Evolutionary conservation across 2,888 invertebrate species (phyloP), one percentile per base, ranked within the genome.

Genomic region (Drosophila emarginata): DNA sequence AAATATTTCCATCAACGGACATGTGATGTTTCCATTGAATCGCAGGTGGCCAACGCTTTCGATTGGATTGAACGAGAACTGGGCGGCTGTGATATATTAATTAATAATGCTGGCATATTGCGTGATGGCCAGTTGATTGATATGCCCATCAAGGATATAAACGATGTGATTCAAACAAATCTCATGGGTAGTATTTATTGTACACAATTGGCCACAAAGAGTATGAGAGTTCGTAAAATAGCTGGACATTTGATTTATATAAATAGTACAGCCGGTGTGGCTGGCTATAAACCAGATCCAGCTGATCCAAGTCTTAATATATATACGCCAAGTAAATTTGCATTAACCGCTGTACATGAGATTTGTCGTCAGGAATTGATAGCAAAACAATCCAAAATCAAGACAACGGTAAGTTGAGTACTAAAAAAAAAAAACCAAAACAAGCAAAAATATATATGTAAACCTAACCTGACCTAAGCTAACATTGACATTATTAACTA

Each of bases 51-150:
- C 39, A 83, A 84, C 2, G 92, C 93, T 32, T 94, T 95, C 81
- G 85, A 90, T 15, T 92, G 91, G 91, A 92, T 93, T 63, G 92
- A 93, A 14, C 76, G 90, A 7, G 88, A 92, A 11, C 77, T 93
- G 4, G 94, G 94, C 0, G 93, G 93, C 11, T 92, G 93, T 18
- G 93, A 94, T 83, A 92, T 95, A 6, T 91, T 94, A 45, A 88
- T 95, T 12, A 95, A 94, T 79, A 94, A 94, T 87, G 94, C 94
- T 1, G 94, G 93, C 11, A 87, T 93, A 2, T 51, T 89, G 0
- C 79, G 87, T 2, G 75, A 80, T 0, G 90, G 91, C 2, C 86
- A 87, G 18, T 67, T 91, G 15, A 68, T 91, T 5, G 89, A 90
- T 1, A 89, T 89, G 87, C 71, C 90, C 7, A 51, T 71, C 32